A percentile compares a stretch with the other conserved stretches of the same genome.
These are phyloP conservation scores for Siderastrea siderea DNA, from an alignment of 92 coral and sea anemone genomes.

Conservation along the genomic window DNA sequence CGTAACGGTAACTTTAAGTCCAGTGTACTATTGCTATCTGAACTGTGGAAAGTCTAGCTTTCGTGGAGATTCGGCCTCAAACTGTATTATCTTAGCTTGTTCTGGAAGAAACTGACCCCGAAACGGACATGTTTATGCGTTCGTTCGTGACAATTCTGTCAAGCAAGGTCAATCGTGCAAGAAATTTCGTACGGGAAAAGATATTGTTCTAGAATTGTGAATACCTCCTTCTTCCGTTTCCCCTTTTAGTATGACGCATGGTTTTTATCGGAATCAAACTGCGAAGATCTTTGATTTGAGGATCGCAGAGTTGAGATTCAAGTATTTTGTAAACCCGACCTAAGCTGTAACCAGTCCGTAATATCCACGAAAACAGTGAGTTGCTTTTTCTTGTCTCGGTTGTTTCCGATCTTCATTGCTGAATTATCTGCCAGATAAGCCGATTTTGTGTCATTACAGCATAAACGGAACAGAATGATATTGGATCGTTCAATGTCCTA, in stretches of 20 bases:
- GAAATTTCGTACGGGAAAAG: conserved; percentile 17
- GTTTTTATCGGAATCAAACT: not conserved
- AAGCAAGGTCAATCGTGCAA: conserved; percentile 30
- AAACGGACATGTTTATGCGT: not conserved
- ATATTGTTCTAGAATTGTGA: conserved; percentile 12
- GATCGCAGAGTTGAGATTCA: not conserved
- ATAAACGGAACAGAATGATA: not conserved
- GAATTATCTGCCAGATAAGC: conserved; percentile 2
- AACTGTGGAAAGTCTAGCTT: not conserved
- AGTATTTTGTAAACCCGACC: not conserved
- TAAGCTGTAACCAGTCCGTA: no score
- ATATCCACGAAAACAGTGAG: not conserved
- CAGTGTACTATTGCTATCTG: not conserved
- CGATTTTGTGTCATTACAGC: conserved; percentile 3
- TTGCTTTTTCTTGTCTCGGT: not conserved
- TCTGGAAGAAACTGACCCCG: not conserved
- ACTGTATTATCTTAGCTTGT: not conserved
- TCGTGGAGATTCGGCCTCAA: not conserved
- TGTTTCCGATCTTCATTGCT: not conserved
- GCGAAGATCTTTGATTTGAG: not conserved
- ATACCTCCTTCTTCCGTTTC: conserved; percentile 1
- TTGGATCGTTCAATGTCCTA: not conserved
- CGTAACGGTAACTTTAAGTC: not conserved
- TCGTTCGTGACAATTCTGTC: conserved; percentile 49
- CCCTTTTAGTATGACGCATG: conserved; percentile 7